Base-by-base conservation (phyloP, 2,888 invertebrate genomes). In the Gonocerus acuteangulatus region DNA sequence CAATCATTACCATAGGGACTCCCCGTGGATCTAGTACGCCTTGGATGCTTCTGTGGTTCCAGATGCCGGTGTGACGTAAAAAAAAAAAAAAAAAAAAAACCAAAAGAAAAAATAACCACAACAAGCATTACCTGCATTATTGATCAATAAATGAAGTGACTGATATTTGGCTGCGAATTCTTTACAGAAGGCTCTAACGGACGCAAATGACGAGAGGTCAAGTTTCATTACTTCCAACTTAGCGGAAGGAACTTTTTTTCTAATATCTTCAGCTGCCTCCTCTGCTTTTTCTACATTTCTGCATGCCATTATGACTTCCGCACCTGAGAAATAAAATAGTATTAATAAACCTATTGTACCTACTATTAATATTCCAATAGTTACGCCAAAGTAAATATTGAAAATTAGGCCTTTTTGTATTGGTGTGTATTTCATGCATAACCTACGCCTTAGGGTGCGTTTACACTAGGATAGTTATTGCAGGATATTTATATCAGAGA, bases 301-400 rank as follows among this genome's bases (percentile, higher is more conserved):
- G 67, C 79, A 79, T 0, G 78, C 79, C 68, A 79, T 65, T 47
- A 80, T 75, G 3, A 79, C 75, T 51, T 68, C 68, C 2, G 73
- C 77, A 64, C 76, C 72, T 68, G 62, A 9, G 57, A 44, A 27
- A 34, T 13, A 51, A 51, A 16, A 34, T 0, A 47, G n/a, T n/a
- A n/a, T n/a, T n/a, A 45, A 32, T 49, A 19, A 34, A n/a, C 11
- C 1, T 16, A 13, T 19, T n/a, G n/a, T n/a, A n/a, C n/a, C n/a
- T n/a, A n/a, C n/a, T n/a, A n/a, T n/a, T n/a, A n/a, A n/a, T n/a
- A n/a, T n/a, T n/a, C n/a, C n/a, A n/a, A n/a, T n/a, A n/a, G n/a
- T n/a, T n/a, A n/a, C n/a, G n/a, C n/a, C n/a, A n/a, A n/a, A n/a
- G n/a, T n/a, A n/a, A n/a, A n/a, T n/a, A n/a, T n/a, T n/a, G n/a